Conservation (phyloP, 2,888 invertebrate species). For the Antheraea yamamai region DNA sequence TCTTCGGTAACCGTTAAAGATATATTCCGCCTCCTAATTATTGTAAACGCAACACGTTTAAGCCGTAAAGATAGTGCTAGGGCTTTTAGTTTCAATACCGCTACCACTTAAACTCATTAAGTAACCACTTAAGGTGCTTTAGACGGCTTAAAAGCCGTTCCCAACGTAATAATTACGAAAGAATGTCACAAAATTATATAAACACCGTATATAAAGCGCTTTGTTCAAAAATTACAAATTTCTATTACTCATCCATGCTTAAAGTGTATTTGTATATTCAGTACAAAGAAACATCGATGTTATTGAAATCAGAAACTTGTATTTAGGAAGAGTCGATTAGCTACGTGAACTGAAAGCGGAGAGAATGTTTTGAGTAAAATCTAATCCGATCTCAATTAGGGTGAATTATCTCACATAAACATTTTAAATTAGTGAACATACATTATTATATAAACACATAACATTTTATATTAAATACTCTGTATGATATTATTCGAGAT, state of each 20-base stretch:
- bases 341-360: too few species aligned
- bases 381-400: too few species aligned
- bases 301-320: too few species aligned
- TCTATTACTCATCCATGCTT: not conserved
- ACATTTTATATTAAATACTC: too few species aligned
- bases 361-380: too few species aligned
- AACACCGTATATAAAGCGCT: not conserved
- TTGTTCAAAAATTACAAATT: not conserved
- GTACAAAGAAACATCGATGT: not conserved
- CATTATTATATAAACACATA: too few species aligned
- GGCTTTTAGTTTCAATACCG: slow-evolving; percentile 34
- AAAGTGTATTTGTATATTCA: not conserved
- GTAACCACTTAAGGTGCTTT: slow-evolving; percentile 31
- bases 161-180: slow-evolving; percentile 16
- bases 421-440: too few species aligned
- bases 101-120: slow-evolving; percentile 43
- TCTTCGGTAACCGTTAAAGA: slow-evolving; percentile 29
- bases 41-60: slow-evolving; percentile 40
- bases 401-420: too few species aligned
- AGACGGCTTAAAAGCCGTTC: slow-evolving; percentile 10
- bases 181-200: slow-evolving; percentile 18
- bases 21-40: slow-evolving; percentile 36
- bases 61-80: slow-evolving; percentile 42
- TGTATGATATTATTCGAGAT: too few species aligned
- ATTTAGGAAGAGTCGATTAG: too few species aligned